Base-by-base conservation (phyloP, 2,113 vertebrate species). In the Pyrgilauda ruficollis region DNA sequence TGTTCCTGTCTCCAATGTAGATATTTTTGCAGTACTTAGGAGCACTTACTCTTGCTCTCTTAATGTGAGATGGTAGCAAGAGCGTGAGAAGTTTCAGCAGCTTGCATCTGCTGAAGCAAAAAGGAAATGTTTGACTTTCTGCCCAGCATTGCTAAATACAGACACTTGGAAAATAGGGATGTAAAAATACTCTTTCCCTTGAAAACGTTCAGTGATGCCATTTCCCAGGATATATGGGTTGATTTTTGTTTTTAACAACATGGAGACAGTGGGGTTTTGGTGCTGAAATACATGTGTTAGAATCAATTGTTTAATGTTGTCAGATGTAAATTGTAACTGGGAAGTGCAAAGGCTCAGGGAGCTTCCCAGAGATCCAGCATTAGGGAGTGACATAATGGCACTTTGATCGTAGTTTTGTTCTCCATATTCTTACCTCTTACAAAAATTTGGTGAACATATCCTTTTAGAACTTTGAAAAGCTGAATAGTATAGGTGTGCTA, bases 61-160 rank as follows among this genome's bases (percentile, higher is more conserved):
- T 91, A 33, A 84, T 74, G 69, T 24, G 69, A 85, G 80, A 68
- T 86, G 89, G 88, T 95, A 86, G 94, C 43, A 85, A n/a, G 94
- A 90, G 84, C 94, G 96, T 97, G 95, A 97, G 91, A 96, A 97
- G 92, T 86, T 96, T 93, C 84, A 91, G 88, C 81, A 82, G 68
- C 73, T 87, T 1, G 59, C 91, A 89, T 93, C 87, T 93, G 94
- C 85, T 88, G 47, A 68, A 73, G 78, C 30, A 52, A 50, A 93
- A 74, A 87, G 70, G 77, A 95, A 96, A 97, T 94, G 95, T 95
- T 96, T 96, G 96, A 96, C 91, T 96, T 92, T 80, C 74, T 97
- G 95, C 94, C 95, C 91, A 84, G 91, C 68, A 18, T 19, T 93
- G 89, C 91, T 96, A 97, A 97, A 96, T 93, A 95, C 73, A 93